phyloP scores from a whole-genome alignment of 2,888 invertebrate genomes.

The Macrosiphum euphorbiae region DNA sequence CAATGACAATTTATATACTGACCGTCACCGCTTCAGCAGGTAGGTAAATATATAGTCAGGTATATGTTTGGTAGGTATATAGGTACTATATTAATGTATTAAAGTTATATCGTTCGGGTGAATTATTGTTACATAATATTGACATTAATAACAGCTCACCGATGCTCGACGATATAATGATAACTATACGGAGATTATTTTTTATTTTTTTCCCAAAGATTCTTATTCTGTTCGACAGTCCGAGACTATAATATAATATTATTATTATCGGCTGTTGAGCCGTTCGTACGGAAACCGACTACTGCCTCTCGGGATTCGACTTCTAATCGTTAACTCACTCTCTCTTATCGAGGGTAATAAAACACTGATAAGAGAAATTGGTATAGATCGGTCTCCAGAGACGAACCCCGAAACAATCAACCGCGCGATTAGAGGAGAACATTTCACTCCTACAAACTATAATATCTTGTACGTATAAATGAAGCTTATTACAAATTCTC shows the following conservation, averaged over 20 bases:
- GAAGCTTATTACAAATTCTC: constrained; percentile 10
- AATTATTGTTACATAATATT: not conserved
- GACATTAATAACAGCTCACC: not conserved
- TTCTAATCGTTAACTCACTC: constrained; percentile 22
- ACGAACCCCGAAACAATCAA: constrained; percentile 42
- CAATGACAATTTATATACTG: constrained; percentile 28
- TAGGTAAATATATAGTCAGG: not conserved
- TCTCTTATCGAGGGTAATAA: constrained; percentile 41
- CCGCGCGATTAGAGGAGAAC: constrained; percentile 32
- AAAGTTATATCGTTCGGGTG: constrained; percentile 14
- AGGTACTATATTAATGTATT: not conserved
- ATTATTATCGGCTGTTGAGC: not conserved
- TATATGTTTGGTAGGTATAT: no score
- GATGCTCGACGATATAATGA: not conserved
- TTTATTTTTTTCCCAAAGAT: not conserved
- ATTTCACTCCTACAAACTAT: constrained; percentile 23
- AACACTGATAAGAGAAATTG: constrained; percentile 46
- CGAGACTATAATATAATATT: no score
- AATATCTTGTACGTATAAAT: not conserved
- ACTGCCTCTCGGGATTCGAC: not conserved
- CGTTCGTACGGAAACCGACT: not conserved
- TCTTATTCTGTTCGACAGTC: not conserved
- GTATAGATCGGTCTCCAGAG: constrained; percentile 41
- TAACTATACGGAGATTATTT: not conserved
- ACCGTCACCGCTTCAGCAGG: not conserved